Conservation (phyloP, 2,113 vertebrate genomes). For the Himantopus leucocephalus region DNA sequence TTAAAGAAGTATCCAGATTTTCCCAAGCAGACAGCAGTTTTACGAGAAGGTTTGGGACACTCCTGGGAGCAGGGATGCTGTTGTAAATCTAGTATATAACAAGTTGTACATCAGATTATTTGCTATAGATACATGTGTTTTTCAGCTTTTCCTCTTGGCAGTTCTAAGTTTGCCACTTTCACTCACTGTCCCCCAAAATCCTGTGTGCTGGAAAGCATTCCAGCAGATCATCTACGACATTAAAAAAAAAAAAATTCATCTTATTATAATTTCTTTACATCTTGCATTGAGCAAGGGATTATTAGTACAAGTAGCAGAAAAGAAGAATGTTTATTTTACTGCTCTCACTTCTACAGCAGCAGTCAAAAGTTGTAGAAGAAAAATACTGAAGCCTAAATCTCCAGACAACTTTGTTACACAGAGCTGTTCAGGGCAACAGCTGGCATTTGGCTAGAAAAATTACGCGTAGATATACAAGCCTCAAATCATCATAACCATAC, state of each 20-base stretch:
- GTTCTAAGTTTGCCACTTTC: not conserved
- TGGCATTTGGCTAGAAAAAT: not conserved
- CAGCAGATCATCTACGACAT: not conserved
- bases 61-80: not conserved
- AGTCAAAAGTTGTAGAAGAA: not conserved
- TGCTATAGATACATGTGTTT: not conserved
- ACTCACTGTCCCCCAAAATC: not conserved
- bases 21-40: not conserved
- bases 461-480: not conserved
- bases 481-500: not conserved
- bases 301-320: not conserved
- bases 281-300: not conserved
- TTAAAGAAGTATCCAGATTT: not conserved
- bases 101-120: not conserved
- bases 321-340: not conserved
- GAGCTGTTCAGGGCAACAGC: not conserved
- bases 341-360: not conserved
- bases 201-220: not conserved
- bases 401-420: not conserved
- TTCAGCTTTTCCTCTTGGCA: not conserved
- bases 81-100: not conserved
- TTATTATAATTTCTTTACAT: not conserved
- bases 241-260: not conserved
- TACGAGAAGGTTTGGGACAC: not conserved
- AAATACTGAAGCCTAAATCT: not conserved